phyloP scores from a whole-genome alignment of 2,888 invertebrate species.

The Allygus modestus region DNA sequence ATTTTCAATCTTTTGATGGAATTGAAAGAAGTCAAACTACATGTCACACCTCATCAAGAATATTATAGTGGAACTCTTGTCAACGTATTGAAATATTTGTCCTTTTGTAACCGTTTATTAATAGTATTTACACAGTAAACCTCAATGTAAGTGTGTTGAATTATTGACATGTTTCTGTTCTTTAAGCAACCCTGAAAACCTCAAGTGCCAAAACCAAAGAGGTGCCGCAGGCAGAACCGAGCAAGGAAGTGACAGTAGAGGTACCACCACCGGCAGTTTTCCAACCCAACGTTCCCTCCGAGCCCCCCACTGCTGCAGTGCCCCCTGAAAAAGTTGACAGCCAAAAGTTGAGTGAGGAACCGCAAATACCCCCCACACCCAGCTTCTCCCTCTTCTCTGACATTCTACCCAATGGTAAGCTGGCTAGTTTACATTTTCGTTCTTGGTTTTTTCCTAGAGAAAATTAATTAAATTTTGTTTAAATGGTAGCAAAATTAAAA shows the following conservation, averaged over 20 bases:
- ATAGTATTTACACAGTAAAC: too few species aligned
- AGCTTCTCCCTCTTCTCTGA: slow-evolving; percentile 53
- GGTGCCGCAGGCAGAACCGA: background rate
- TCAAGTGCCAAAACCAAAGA: slow-evolving; percentile 21
- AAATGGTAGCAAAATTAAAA: too few species aligned
- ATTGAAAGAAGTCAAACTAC: too few species aligned
- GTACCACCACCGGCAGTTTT: background rate
- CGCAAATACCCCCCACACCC: slow-evolving; percentile 39
- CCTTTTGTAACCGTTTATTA: too few species aligned
- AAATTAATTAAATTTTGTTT: too few species aligned
- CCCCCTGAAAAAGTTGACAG: background rate
- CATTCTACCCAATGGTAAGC: slow-evolving; percentile 37
- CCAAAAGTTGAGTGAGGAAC: background rate
- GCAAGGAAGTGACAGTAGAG: background rate
- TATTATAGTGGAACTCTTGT: too few species aligned
- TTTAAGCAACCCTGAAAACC: background rate
- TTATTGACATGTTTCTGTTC: background rate
- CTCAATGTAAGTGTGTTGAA: too few species aligned
- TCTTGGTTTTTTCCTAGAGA: background rate
- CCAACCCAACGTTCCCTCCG: background rate
- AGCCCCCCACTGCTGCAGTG: too few species aligned
- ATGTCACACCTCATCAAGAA: too few species aligned
- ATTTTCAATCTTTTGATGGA: too few species aligned
- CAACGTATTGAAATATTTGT: too few species aligned
- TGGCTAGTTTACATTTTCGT: too few species aligned